These are phyloP conservation scores for Sclerodermus sp. DNA, from an alignment of 2,888 invertebrate species.

Conservation along the genomic window DNA sequence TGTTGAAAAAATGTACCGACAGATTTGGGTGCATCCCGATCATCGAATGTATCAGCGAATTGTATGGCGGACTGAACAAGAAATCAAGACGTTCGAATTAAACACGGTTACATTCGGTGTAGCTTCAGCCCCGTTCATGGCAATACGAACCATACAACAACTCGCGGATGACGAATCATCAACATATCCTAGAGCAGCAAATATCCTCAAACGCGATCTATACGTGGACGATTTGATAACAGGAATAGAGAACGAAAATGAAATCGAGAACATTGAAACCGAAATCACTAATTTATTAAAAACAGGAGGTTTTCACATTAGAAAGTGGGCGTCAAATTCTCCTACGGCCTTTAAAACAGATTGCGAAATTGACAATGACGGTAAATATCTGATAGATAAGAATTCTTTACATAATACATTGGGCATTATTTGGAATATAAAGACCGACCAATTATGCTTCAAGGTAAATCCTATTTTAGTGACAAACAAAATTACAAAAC, in stretches of 20 bases:
- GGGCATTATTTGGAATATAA: conserved; percentile 11
- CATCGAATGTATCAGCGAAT: background rate
- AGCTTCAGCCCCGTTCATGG: background rate
- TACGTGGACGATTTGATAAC: conserved; percentile 19
- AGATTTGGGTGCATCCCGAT: conserved; percentile 6
- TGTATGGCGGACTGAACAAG: background rate
- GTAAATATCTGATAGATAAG: background rate
- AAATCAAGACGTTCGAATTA: background rate
- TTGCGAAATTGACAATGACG: background rate
- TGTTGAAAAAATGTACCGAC: conserved; percentile 14
- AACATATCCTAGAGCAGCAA: background rate
- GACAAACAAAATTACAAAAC: conserved; percentile 8
- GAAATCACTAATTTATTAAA: background rate
- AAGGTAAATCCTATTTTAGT: background rate
- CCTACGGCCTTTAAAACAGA: background rate
- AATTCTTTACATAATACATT: background rate
- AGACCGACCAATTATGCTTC: conserved; percentile 5
- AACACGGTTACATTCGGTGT: background rate
- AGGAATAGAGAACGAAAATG: conserved; percentile 1
- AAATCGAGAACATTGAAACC: conserved; percentile 1
- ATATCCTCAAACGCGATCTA: conserved; percentile 1
- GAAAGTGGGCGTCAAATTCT: conserved; percentile 14
- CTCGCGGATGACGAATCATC: background rate
- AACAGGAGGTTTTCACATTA: conserved; percentile 1
- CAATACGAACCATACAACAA: background rate